A percentile compares a stretch with the other conserved stretches of the same genome.
Conservation (phyloP, 2,113 vertebrate species). For the Ranitomeya imitator region DNA sequence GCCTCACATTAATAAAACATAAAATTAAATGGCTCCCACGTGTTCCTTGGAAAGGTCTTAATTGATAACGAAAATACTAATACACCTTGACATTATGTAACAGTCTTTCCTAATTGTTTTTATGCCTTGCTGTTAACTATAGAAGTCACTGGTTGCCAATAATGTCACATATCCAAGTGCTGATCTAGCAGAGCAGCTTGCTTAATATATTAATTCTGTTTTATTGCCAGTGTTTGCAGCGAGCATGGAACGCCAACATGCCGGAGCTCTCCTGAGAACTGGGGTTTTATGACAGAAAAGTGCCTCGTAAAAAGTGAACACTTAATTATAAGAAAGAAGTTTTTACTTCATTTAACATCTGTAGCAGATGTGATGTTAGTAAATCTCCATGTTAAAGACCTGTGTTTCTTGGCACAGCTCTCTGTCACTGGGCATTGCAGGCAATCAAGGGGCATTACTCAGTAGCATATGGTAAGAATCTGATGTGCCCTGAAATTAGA, state of each 20-base stretch:
- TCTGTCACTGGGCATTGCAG: constrained; percentile 73
- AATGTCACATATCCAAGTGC: constrained; percentile 25
- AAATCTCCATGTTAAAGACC: constrained; percentile 72
- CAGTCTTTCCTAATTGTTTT: constrained; percentile 24
- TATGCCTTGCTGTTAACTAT: constrained; percentile 44
- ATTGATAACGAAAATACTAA: background rate
- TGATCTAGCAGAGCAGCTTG: constrained; percentile 39
- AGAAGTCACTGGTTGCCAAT: constrained; percentile 55
- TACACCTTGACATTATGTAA: background rate
- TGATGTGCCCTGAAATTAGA: constrained; percentile 82
- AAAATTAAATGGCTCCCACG: background rate
- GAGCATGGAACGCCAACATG: constrained; percentile 53
- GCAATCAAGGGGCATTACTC: constrained; percentile 79
- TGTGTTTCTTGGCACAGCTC: constrained; percentile 71
- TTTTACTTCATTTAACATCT: constrained; percentile 76
- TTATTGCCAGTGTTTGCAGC: constrained; percentile 49
- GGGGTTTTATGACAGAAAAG: constrained; percentile 65
- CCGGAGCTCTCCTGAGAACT: constrained; percentile 61
- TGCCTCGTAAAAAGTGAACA: constrained; percentile 71
- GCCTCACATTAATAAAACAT: background rate
- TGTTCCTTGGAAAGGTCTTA: background rate
- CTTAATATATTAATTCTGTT: constrained; percentile 52
- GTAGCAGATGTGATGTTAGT: constrained; percentile 72
- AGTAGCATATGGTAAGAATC: constrained; percentile 82
- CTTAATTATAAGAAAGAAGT: constrained; percentile 68